Evolutionary conservation across 2,113 vertebrate species (phyloP), one percentile per base, ranked within the genome.

Genomic region (Datnioides undecimradiatus): DNA sequence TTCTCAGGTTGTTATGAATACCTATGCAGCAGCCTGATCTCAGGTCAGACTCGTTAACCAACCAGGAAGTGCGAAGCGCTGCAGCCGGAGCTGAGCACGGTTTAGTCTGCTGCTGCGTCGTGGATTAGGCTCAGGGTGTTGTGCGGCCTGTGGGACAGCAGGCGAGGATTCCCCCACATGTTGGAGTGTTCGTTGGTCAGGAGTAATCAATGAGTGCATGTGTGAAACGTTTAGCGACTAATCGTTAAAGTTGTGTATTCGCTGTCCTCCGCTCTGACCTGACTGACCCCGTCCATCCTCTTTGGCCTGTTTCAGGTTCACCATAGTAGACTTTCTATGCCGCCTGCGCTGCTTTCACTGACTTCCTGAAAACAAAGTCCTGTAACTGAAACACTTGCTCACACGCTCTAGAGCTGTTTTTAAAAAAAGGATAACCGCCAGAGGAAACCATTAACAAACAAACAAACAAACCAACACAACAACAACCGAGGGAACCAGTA

Each of bases 251-350:
- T 62, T 80, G 14, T 75, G 41, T 9, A 64, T 68, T 46, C 13
- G 14, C 69, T 33, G 41, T 52, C 31, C 29, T 5, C 72, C 70
- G 57, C 72, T 76, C 27, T 86, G 80, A 86, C 58, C 71, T 64
- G 14, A 87, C 80, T 91, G 95, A 97, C 95, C 86, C 95, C 96
- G 95, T 94, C 95, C 94, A 90, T 95, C 93, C 94, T 97, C 94
- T 98, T 95, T 97, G 96, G 96, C 96, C 97, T 96, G 94, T 99
- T 99, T 91, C 96, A 99, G 98, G 97, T 98, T 98, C 96, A 93
- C 94, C 94, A 91, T 97, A 98, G 95, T 97, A 96, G 83, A 95
- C 95, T 97, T 97, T 96, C 95, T 97, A 95, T 96, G 95, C 96
- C 95, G 87, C 95, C 96, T 96, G 95, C 93, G 96, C 96, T 96